These are phyloP conservation scores for Mastigias papua DNA, from an alignment of 30 jellyfish, hydroid and myxozoan genomes.

Conservation along the genomic window DNA sequence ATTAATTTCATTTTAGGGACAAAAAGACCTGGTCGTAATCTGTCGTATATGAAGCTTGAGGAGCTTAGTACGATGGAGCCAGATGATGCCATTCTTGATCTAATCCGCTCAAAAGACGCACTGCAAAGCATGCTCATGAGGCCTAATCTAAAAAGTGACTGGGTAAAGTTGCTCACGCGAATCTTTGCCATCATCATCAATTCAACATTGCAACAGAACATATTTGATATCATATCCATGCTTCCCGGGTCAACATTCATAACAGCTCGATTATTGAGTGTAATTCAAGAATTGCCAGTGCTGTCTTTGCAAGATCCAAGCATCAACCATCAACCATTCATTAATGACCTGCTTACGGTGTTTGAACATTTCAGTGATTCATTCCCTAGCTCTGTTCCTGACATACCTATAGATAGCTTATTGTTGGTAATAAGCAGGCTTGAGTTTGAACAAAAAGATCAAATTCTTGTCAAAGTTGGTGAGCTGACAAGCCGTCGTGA, in stretches of 20 bases:
- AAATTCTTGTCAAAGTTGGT: conserved; percentile 1
- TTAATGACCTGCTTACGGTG: not conserved
- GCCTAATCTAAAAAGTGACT: not conserved
- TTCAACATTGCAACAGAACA: not conserved
- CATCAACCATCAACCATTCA: not conserved
- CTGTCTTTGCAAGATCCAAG: not conserved
- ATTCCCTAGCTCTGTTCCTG: conserved; percentile 43
- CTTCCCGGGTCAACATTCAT: conserved; percentile 23
- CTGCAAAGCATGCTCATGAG: not conserved
- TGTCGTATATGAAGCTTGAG: not conserved
- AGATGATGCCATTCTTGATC: conserved; percentile 2
- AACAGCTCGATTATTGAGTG: not conserved
- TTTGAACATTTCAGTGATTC: conserved; percentile 8
- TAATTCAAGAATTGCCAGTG: conserved; percentile 15
- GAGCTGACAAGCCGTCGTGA: conserved; percentile 10
- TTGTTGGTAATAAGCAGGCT: not conserved
- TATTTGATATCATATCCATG: conserved; percentile 4
- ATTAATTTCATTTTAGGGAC: not conserved
- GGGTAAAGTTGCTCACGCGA: conserved; percentile 15
- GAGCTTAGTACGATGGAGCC: conserved; percentile 29
- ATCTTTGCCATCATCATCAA: not conserved
- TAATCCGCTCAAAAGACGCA: conserved; percentile 6
- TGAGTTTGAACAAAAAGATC: conserved; percentile 13
- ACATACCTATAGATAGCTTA: conserved; percentile 30
- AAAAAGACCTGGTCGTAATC: not conserved